Base-by-base conservation (phyloP, 1,140 invertebrate species). In the Hetaerina americana region DNA sequence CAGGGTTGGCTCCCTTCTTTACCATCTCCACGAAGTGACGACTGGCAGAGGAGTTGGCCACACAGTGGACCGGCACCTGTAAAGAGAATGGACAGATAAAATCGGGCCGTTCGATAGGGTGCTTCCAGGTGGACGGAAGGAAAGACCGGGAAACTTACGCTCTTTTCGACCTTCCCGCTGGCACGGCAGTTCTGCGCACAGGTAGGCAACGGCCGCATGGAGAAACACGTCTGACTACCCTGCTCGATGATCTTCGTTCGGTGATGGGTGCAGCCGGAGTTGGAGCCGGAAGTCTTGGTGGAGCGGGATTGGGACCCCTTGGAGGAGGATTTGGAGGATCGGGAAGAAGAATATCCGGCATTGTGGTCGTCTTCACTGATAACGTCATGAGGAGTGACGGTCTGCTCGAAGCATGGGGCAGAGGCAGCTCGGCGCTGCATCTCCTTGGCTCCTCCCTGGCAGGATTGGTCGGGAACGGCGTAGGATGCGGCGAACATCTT, bases 401-500 rank as follows among this genome's bases (percentile, higher is more conserved):
- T 75, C 29, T 78, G 75, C 0, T 73, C 74, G 66, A 79, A 72
- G 77, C 85, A 88, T 0, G 79, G 76, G 18, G 76, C 74, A 28
- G 82, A 72, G 25, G 79, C 68, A 10, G 76, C 76, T n/a, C 75
- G 75, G 70, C 71, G 72, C 72, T 81, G 77, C 26, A 80, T 75
- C 73, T 82, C 72, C 68, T 80, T 72, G 5, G 78, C 79, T 69
- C 78, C 76, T 8, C 78, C 78, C 40, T 84, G 78, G 70, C 81
- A 79, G 74, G 77, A 77, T 24, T 78, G 66, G 1, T 81, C 79
- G 0, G 78, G 78, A 10, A 89, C 71, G 29, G 85, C 81, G 77
- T 86, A 90, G 1, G 83, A 80, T 0, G 84, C 83, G 5, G 79
- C 80, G 72, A 88, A 90, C 24, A 82, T 77, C 22, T 85, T 75